A percentile compares a stretch with the other conserved stretches of the same genome.
phyloP scores from a whole-genome alignment of 2,797 vertebrate species.

The Phalanger gymnotis region DNA sequence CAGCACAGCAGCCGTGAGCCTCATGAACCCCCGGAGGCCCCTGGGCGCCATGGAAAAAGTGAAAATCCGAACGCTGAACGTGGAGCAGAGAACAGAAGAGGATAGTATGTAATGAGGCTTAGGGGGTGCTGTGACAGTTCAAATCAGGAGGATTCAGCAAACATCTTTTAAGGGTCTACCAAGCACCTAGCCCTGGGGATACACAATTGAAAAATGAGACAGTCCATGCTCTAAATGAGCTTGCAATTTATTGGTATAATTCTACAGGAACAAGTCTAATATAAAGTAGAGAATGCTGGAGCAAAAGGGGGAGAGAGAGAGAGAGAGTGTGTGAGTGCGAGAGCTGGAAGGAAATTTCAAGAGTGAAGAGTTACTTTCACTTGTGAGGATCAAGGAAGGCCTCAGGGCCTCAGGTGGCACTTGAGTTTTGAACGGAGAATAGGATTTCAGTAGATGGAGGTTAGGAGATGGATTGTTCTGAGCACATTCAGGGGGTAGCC shows the following conservation, averaged over 20 bases:
- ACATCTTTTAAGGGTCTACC: neutral
- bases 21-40: slow-evolving; percentile 95
- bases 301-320: neutral
- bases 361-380: neutral
- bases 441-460: neutral
- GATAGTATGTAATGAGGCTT: slow-evolving; percentile 91
- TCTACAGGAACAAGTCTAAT: neutral
- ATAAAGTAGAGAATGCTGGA: neutral
- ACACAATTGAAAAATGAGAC: neutral
- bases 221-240: neutral
- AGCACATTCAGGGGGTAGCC: neutral
- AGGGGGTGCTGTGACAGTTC: neutral
- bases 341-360: neutral
- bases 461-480: neutral
- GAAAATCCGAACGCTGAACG: slow-evolving; percentile 93
- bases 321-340: too few species aligned
- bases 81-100: slow-evolving; percentile 95
- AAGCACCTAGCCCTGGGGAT: neutral
- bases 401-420: neutral
- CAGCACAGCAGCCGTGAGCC: slow-evolving; percentile 95
- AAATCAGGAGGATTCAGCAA: neutral
- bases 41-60: slow-evolving; percentile 92
- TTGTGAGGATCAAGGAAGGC: neutral
- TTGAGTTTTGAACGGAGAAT: neutral
- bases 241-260: neutral